A percentile compares a stretch with the other conserved stretches of the same genome.
Evolutionary conservation across 2,888 invertebrate species (phyloP).

Genomic region (Celastrina argiolus): DNA sequence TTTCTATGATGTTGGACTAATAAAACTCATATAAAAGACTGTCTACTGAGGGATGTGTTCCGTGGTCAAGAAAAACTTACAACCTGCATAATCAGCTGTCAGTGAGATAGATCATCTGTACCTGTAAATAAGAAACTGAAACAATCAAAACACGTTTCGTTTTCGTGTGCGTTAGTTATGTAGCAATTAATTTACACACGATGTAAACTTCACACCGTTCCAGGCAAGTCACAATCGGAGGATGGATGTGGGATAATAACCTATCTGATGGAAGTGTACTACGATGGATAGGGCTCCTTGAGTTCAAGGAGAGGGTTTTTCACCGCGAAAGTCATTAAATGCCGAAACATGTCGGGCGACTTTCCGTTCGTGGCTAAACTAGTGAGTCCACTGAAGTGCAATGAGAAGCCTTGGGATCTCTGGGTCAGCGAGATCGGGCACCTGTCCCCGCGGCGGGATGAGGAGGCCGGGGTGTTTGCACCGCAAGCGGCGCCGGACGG

Average conservation of each 20-base stretch:
- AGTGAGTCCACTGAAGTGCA: conserved; percentile 70
- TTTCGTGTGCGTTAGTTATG: conserved; percentile 56
- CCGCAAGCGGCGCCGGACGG: conserved; percentile 53
- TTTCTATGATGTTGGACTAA: conserved; percentile 49
- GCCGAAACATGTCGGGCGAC: conserved; percentile 67
- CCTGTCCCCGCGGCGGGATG: conserved; percentile 65
- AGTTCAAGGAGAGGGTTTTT: conserved; percentile 49
- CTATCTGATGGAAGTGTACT: conserved; percentile 63
- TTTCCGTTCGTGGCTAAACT: conserved; percentile 60
- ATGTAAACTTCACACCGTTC: conserved; percentile 59
- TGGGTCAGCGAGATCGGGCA: conserved; percentile 73
- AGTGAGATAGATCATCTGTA: conserved; percentile 78
- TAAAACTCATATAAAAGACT: conserved; percentile 54
- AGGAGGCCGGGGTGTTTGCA: conserved; percentile 51
- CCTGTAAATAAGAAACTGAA: conserved; percentile 75
- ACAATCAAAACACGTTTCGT: conserved; percentile 69
- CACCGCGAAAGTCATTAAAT: conserved; percentile 47
- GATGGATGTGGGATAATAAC: conserved; percentile 76
- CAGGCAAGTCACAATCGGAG: conserved; percentile 48
- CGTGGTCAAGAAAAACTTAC: conserved; percentile 74
- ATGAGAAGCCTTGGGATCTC: conserved; percentile 73
- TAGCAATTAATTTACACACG: conserved; percentile 55
- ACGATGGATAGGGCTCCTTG: conserved; percentile 66
- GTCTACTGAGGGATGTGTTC: conserved; percentile 68
- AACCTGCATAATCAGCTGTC: conserved; percentile 79